Base-by-base conservation (phyloP, 1,140 invertebrate species). In the Penaeus japonicus region DNA sequence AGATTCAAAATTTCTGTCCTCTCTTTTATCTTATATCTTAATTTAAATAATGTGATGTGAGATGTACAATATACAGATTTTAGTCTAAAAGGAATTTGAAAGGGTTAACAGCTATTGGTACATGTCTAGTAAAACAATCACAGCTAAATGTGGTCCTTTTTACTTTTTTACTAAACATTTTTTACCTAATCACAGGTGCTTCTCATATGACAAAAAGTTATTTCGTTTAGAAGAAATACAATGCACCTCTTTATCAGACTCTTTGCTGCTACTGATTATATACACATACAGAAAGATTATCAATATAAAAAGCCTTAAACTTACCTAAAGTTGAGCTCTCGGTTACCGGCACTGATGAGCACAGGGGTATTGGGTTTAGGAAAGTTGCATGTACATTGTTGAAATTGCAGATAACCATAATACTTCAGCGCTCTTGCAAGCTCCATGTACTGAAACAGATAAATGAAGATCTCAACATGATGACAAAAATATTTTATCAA, bases 371-470 rank as follows among this genome's bases (percentile, higher is more conserved):
- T 93, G 35, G 95, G 92, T 70, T 94, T 92, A 0, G 96, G 96
- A 93, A 96, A 97, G 93, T 98, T 96, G 92, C 95, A 95, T 30
- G 93, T 92, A 92, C 96, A 97, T 75, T 94, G 94, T 89, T 95
- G 94, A 91, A 98, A 98, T 91, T 98, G 96, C 84, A 98, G 94
- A 91, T 96, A 97, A 12, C 97, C 97, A 92, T 99, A 99, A 92
- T 96, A 97, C 91, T 96, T 97, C 84, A 98, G 92, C 54, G 94
- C 95, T 89, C 96, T 94, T 10, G 96, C 96, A 89, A 97, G 91
- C 91, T 97, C 95, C 87, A 99, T 93, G 92, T 97, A 99, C 96
- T 97, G 93, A 70, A 94, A 47, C 10, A 47, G 47, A 47, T 47
- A 15, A 15, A 15, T 47, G 5, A 47, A 47, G 47, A 47, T 47